Evolutionary conservation across 2,113 vertebrate genomes (phyloP), one percentile per base, ranked within the genome.

Genomic region (Promerops cafer): DNA sequence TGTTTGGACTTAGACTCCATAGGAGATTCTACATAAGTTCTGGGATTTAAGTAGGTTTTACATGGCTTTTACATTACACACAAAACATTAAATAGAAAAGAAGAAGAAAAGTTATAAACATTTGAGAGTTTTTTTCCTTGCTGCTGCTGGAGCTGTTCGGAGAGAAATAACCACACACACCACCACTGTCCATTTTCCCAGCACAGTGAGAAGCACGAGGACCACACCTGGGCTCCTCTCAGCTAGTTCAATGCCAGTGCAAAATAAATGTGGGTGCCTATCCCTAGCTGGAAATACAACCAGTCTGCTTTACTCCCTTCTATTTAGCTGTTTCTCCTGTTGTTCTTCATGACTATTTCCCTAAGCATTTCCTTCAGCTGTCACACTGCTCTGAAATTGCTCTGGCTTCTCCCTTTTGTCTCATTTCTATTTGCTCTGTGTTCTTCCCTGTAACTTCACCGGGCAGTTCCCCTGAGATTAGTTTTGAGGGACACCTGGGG

Each of bases 161-260:
- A 53, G 70, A 30, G n/a, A 72, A 35, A 18, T 27, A 61, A 68
- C 20, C 9, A 50, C 33, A 42, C 7, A 8, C 5, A 65, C 3
- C 37, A 30, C 11, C 54, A 76, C 4, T 49, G 52, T 45, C n/a
- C 31, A 11, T 47, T 75, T 47, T 69, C 30, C 54, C 63, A 81
- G 66, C 0, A 2, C 47, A 60, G 17, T 26, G n/a, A 5, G 37
- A 82, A 49, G 4, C 5, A 9, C 0, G 0, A 42, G 7, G 39
- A 50, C 27, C 39, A 35, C 10, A 60, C 35, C n/a, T 30, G 42
- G 45, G 39, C 9, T 75, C 7, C 44, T 66, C 70, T 63, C 53
- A 30, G 33, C 19, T 8, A 5, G 5, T 33, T 74, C 53, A 70
- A 2, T 21, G 56, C 16, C 50, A 65, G 24, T 19, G 33, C 17